A percentile compares a stretch with the other conserved stretches of the same genome.
phyloP scores from a whole-genome alignment of 2,888 invertebrate genomes.

The Trissolcus brochymenae region DNA sequence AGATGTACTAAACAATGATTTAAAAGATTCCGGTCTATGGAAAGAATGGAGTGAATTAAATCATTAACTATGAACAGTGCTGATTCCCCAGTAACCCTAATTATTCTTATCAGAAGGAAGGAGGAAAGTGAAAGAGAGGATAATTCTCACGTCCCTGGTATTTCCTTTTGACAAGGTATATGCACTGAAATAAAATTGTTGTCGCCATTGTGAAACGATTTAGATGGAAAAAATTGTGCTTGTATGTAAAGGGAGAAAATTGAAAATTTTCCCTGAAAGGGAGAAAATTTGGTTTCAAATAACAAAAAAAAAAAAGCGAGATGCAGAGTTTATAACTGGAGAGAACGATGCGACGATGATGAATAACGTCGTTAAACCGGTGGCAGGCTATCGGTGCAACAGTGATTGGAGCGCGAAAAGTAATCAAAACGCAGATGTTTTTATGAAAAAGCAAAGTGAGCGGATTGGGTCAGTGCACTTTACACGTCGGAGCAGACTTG shows the following conservation, averaged over 20 bases:
- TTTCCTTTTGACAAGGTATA: slow-evolving; percentile 7
- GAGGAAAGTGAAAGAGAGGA: slow-evolving; percentile 25
- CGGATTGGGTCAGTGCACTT: slow-evolving; percentile 54
- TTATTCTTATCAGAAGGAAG: slow-evolving; percentile 36
- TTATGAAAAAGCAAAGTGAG: slow-evolving; percentile 46
- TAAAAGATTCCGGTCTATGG: too few relatives aligned
- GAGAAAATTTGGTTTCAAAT: not conserved
- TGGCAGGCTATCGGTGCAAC: slow-evolving; percentile 14
- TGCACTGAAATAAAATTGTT: too few relatives aligned
- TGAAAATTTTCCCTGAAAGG: too few relatives aligned
- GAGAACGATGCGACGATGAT: slow-evolving; percentile 19
- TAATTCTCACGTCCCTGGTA: slow-evolving; percentile 23
- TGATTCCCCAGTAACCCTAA: slow-evolving; percentile 34
- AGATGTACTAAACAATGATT: too few relatives aligned
- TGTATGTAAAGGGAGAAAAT: too few relatives aligned
- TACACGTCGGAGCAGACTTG: slow-evolving; percentile 34
- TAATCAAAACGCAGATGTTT: slow-evolving; percentile 53
- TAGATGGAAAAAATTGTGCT: too few relatives aligned
- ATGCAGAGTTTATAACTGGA: slow-evolving; percentile 17
- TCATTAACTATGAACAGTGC: not conserved
- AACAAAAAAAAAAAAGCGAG: not conserved
- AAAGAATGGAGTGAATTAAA: not conserved
- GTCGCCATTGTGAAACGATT: not conserved
- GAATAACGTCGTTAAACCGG: slow-evolving; percentile 29
- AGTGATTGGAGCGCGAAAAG: slow-evolving; percentile 41